Conservation (phyloP, 2,888 invertebrate genomes). For the Heliothis peltigera region DNA sequence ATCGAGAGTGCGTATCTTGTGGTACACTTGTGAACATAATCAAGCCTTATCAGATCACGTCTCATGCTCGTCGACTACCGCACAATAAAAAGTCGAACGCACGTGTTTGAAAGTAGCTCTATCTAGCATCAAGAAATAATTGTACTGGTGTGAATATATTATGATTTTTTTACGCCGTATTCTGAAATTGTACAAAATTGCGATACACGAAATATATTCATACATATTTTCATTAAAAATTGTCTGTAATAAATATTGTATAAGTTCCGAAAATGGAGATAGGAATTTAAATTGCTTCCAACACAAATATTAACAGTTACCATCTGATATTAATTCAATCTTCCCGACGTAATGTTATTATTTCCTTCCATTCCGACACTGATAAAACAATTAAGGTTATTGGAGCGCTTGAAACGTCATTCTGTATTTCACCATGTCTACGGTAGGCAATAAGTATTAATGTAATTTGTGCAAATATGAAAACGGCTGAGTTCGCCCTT, state of each 20-base stretch:
- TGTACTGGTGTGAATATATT: not conserved
- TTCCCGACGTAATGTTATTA: slow-evolving; percentile 59
- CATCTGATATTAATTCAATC: slow-evolving; percentile 60
- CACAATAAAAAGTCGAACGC: slow-evolving; percentile 5
- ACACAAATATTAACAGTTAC: slow-evolving; percentile 42
- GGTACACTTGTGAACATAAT: slow-evolving; percentile 33
- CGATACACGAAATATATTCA: not conserved
- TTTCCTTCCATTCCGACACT: slow-evolving; percentile 51
- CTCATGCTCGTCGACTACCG: slow-evolving; percentile 15
- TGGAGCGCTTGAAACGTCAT: slow-evolving; percentile 63
- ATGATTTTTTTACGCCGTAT: too few species aligned
- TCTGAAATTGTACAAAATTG: too few species aligned
- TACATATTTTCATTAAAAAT: not conserved
- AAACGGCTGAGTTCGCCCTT: slow-evolving; percentile 81
- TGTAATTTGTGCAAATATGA: slow-evolving; percentile 86
- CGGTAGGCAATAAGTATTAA: slow-evolving; percentile 81
- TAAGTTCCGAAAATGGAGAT: slow-evolving; percentile 9
- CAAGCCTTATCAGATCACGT: slow-evolving; percentile 43
- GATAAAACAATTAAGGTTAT: slow-evolving; percentile 64
- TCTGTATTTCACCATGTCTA: slow-evolving; percentile 70
- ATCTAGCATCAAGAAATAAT: not conserved
- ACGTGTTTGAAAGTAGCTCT: slow-evolving; percentile 1
- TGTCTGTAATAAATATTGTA: not conserved
- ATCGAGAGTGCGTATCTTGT: slow-evolving; percentile 34
- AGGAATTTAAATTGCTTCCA: slow-evolving; percentile 31